Conservation (phyloP, 2,113 vertebrate genomes). For the Gallinago undulata region DNA sequence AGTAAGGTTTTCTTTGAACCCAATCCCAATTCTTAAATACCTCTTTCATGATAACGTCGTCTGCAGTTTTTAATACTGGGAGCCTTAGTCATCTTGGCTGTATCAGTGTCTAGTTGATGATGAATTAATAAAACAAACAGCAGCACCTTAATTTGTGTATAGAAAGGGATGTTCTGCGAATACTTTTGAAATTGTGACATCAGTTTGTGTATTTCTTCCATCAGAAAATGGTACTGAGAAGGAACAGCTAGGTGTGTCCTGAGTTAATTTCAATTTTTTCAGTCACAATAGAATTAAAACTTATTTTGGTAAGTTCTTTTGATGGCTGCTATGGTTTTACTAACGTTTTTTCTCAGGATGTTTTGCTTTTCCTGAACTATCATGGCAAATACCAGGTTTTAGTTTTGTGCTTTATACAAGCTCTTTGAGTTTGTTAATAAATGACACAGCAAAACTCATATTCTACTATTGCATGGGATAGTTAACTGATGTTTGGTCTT, state of each 20-base stretch:
- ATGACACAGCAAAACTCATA: not conserved
- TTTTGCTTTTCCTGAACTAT: not conserved
- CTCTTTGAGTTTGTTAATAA: not conserved
- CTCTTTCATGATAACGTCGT: slow-evolving; percentile 1
- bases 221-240: not conserved
- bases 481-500: slow-evolving; percentile 49
- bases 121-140: not conserved
- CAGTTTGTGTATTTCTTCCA: slow-evolving; percentile 15
- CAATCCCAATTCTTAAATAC: slow-evolving; percentile 34
- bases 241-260: not conserved
- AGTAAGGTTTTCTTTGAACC: slow-evolving; percentile 25
- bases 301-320: not conserved
- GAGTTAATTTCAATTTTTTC: not conserved
- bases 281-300: not conserved
- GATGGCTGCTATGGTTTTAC: not conserved
- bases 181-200: not conserved
- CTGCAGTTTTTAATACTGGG: not conserved
- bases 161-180: not conserved
- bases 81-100: slow-evolving; percentile 16
- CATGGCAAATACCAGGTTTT: not conserved
- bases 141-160: slow-evolving; percentile 20
- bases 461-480: not conserved
- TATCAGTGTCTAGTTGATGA: not conserved
- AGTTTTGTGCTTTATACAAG: not conserved
- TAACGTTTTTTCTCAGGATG: not conserved